Conservation (phyloP, 2,797 vertebrate genomes). For the Siniperca undulata region DNA sequence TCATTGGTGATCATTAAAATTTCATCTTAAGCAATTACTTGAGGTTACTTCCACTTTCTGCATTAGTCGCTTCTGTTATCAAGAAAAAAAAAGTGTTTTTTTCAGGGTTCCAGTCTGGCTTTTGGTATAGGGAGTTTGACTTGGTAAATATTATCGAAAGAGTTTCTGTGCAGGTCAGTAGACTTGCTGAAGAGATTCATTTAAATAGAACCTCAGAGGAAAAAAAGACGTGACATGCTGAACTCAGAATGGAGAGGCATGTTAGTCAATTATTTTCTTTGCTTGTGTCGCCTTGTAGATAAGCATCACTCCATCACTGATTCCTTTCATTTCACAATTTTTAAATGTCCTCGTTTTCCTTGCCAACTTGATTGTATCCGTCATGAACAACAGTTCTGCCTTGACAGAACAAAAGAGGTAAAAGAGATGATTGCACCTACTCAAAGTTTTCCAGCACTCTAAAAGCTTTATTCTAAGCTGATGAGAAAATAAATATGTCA, state of each 20-base stretch:
- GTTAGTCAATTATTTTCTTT: not conserved
- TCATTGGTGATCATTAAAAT: constrained; percentile 48
- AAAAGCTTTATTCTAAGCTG: not conserved
- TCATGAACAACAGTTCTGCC: not conserved
- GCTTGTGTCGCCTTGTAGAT: constrained; percentile 8
- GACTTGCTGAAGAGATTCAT: not conserved
- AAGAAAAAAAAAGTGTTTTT: not conserved
- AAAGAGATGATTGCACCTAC: not conserved
- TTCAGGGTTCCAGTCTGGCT: not conserved
- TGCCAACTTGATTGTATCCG: not conserved
- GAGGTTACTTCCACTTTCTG: constrained; percentile 36
- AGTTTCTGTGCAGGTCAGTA: constrained; percentile 1
- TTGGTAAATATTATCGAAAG: constrained; percentile 11
- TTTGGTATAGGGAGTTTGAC: not conserved
- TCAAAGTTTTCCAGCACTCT: not conserved
- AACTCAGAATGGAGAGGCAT: not conserved
- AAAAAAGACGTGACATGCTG: not conserved
- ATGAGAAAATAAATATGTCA: not conserved
- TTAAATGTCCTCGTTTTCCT: not conserved
- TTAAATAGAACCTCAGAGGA: not conserved
- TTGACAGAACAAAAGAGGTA: not conserved
- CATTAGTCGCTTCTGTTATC: not conserved
- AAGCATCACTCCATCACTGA: not conserved
- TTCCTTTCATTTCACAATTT: not conserved
- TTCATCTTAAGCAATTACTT: constrained; percentile 34